These are phyloP conservation scores for Clarias laeviceps DNA, from an alignment of 2,797 vertebrate species.

Conservation along the genomic window DNA sequence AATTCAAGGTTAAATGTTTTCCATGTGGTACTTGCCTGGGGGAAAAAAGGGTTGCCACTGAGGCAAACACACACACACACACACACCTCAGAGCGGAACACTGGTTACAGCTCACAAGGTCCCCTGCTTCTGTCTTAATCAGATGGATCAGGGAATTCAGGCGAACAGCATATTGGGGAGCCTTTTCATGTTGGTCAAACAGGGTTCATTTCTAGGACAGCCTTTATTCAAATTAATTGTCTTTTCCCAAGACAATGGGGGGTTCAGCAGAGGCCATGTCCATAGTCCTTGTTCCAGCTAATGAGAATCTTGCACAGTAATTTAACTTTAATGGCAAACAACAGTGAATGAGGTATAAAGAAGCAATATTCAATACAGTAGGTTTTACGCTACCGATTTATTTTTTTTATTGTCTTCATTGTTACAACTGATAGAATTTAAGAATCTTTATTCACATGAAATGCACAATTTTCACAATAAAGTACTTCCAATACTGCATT, in stretches of 20 bases:
- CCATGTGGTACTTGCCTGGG: slow-evolving; percentile 35
- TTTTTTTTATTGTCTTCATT: background rate
- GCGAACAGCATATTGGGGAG: slow-evolving; percentile 47
- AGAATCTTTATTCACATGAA: background rate
- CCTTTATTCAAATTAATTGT: slow-evolving; percentile 17
- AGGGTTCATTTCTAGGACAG: slow-evolving; percentile 55
- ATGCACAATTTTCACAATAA: background rate
- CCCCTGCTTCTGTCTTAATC: slow-evolving; percentile 47
- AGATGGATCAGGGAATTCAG: slow-evolving; percentile 49
- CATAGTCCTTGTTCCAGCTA: background rate
- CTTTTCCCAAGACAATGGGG: slow-evolving; percentile 21
- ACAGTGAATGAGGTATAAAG: slow-evolving; percentile 23
- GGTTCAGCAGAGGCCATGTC: slow-evolving; percentile 30
- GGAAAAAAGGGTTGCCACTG: slow-evolving; percentile 36
- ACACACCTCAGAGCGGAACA: slow-evolving; percentile 26
- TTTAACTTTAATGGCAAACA: slow-evolving; percentile 29
- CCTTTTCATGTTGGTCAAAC: slow-evolving; percentile 42
- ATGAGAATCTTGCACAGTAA: slow-evolving; percentile 40
- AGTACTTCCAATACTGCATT: background rate
- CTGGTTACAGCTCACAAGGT: slow-evolving; percentile 40
- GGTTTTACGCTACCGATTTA: background rate
- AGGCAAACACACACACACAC: slow-evolving; percentile 28
- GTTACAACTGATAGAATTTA: background rate
- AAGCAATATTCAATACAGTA: slow-evolving; percentile 5
- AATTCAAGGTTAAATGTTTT: slow-evolving; percentile 45